Base-by-base conservation (phyloP, 1,140 invertebrate species). In the Campoletis sonorensis region DNA sequence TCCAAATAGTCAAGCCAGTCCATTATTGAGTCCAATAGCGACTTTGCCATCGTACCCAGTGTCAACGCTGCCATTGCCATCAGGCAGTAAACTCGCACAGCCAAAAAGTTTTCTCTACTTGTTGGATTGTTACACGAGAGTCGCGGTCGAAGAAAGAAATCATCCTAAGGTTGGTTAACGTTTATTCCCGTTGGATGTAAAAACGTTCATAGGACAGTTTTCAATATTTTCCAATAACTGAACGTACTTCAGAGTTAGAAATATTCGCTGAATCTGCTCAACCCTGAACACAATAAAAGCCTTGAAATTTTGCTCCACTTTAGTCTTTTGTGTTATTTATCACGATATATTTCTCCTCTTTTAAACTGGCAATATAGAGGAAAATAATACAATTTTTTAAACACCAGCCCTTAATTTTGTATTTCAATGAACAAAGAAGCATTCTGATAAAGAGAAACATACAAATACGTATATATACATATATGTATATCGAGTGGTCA, bases 91-190 rank as follows among this genome's bases (percentile, higher is more conserved):
- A 88, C 90, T 54, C 84, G 92, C 84, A 86, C 93, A 84, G 90
- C 84, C 91, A 15, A 89, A 91, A 79, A 93, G 92, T 80, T 86
- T 96, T 70, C 90, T 91, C 79, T 96, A 95, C 88, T 89, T 94
- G 79, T 89, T 95, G 84, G 94, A 95, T 84, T 95, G 94, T 82
- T 96, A 96, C 88, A 93, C 93, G n/a, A 93, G 95, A 84, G 94
- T 95, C 11, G 93, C 93, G 58, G 84, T 94, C 1, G 95, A 96
- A 86, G 95, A 96, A 87, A 92, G 94, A 84, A 95, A 95, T 88
- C 92, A 96, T 88, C 95, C 96, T 26, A 97, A 97, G 93, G 94
- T 94, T 84, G 16, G 67, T 15, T n/a, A 58, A 45, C 7, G 1
- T 1, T 45, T 45, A 45, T 45, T 1, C 40, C 7, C 30, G 30